phyloP scores from a whole-genome alignment of 2,113 vertebrate species.

The Vulpes ferrilata region DNA sequence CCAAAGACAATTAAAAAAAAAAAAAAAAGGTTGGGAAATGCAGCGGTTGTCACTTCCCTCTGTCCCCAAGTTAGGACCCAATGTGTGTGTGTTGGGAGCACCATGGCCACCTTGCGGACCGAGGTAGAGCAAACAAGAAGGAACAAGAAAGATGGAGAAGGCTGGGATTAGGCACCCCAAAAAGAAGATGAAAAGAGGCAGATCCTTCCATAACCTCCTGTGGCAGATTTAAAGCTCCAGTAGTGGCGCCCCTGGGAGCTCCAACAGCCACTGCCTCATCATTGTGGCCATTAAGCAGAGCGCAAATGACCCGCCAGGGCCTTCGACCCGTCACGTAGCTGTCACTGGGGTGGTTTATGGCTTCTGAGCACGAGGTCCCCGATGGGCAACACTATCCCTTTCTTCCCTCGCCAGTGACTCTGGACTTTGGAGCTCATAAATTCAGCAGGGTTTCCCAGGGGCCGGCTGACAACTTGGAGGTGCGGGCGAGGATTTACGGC shows the following conservation, averaged over 20 bases:
- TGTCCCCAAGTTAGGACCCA: not conserved
- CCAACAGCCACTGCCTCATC: conserved; percentile 27
- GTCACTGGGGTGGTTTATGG: conserved; percentile 60
- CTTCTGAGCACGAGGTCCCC: conserved; percentile 13
- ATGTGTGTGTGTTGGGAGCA: conserved; percentile 55
- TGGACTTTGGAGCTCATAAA: not conserved
- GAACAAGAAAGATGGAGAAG: not conserved
- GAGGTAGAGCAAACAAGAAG: not conserved
- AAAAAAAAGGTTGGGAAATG: conserved; percentile 19
- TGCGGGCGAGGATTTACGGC: not conserved
- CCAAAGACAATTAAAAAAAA: conserved; percentile 52
- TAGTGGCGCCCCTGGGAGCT: conserved; percentile 13
- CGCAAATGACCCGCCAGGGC: conserved; percentile 49
- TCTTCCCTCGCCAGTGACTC: not conserved
- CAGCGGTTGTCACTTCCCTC: not conserved
- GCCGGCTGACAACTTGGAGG: not conserved
- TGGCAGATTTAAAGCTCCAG: conserved; percentile 37
- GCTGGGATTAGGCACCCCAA: not conserved
- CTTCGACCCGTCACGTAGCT: not conserved
- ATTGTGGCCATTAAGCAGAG: conserved; percentile 53
- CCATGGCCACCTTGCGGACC: not conserved
- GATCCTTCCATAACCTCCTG: not conserved
- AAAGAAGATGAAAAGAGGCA: not conserved
- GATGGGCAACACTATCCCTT: not conserved
- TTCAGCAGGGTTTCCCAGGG: conserved; percentile 7